These are phyloP conservation scores for Leptodactylus fallax DNA, from an alignment of 2,797 vertebrate species.

Conservation along the genomic window DNA sequence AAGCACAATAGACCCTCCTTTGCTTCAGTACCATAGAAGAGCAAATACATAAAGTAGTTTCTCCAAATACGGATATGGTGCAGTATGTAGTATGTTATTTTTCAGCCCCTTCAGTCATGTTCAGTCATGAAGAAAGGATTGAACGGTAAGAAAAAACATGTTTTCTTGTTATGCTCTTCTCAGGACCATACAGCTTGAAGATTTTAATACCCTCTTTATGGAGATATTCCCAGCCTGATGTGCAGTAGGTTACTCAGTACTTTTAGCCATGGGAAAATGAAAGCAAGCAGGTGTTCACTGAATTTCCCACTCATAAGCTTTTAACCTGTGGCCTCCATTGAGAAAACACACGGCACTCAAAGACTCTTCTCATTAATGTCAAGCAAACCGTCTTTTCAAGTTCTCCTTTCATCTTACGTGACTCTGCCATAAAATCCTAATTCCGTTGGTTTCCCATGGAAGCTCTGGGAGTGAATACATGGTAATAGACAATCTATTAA, in stretches of 20 bases:
- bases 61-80: too few species aligned
- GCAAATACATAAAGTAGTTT: too few species aligned
- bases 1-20: too few species aligned
- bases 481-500: background rate
- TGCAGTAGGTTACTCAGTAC: constrained; percentile 19
- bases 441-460: constrained; percentile 4
- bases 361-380: constrained; percentile 34
- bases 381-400: constrained; percentile 37
- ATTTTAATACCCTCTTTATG: constrained; percentile 15
- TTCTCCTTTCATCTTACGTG: constrained; percentile 52
- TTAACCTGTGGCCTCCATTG: constrained; percentile 38
- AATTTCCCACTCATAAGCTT: constrained; percentile 43
- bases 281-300: constrained; percentile 57
- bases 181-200: constrained; percentile 7
- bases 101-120: background rate
- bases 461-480: background rate
- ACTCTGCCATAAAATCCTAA: constrained; percentile 17
- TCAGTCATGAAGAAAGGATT: background rate
- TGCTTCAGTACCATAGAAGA: too few species aligned
- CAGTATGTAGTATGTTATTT: background rate
- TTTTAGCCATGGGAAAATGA: constrained; percentile 38
- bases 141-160: too few species aligned
- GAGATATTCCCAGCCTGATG: constrained; percentile 24
- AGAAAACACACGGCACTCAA: constrained; percentile 24
- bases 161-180: background rate